phyloP scores from a whole-genome alignment of 1,140 invertebrate species.

The Lordiphosa mommai region DNA sequence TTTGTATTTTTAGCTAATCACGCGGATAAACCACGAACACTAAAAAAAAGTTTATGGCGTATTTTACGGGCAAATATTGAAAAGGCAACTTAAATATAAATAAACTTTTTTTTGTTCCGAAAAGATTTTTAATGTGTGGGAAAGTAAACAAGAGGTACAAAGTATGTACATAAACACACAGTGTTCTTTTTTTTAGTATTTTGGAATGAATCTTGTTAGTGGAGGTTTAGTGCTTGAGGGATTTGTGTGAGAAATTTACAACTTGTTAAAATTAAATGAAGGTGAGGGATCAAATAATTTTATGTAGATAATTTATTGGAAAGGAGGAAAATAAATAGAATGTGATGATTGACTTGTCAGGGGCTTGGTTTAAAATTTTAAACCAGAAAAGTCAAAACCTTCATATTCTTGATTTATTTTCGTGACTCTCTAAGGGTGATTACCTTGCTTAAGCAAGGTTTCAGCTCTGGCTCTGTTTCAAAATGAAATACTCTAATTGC shows the following conservation, averaged over 20 bases:
- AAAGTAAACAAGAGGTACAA: constrained; percentile 44
- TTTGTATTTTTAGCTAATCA: constrained; percentile 66
- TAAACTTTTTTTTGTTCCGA: constrained; percentile 20
- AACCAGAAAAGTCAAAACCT: no score
- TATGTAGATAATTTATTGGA: no score
- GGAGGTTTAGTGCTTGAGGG: neutral
- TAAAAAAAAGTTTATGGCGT: constrained; percentile 10
- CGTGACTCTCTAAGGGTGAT: no score
- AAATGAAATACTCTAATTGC: no score
- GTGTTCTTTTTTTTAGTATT: neutral
- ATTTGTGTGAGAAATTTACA: neutral
- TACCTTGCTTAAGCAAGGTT: no score
- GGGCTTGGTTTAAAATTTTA: no score
- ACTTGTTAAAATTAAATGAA: neutral
- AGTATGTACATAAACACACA: constrained; percentile 28
- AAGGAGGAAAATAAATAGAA: no score
- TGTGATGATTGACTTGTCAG: no score
- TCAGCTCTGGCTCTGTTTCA: no score
- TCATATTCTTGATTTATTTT: no score
- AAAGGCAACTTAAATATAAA: constrained; percentile 24
- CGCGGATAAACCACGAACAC: constrained; percentile 50
- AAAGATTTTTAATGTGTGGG: constrained; percentile 30
- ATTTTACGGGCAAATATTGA: constrained; percentile 21
- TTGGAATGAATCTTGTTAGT: no score
- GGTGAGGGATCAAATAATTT: no score